Base-by-base conservation (phyloP, 2,797 vertebrate species). In the Remorina albescens region DNA sequence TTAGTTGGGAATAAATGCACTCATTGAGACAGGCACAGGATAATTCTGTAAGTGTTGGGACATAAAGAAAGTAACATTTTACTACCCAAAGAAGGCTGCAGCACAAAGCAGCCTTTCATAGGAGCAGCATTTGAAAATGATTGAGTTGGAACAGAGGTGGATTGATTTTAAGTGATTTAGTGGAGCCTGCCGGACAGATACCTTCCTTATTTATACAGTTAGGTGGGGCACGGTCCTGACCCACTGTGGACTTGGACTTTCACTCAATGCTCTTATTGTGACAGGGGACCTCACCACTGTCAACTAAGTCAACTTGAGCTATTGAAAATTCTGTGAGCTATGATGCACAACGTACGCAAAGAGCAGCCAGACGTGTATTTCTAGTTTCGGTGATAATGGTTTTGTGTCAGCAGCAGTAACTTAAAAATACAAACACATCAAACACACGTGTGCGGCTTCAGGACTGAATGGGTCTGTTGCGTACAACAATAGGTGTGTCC, bases 61-160 rank as follows among this genome's bases (percentile, higher is more conserved):
- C 90, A 80, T 94, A 92, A 93, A 95, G 93, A 94, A 93, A 94
- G 92, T 93, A 91, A 91, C 86, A 85, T 93, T 94, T 94, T 93
- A 93, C 84, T 79, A 72, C 80, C 57, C 78, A 65, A 83, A 72
- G 80, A 70, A n/a, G 87, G 62, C 63, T 12, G 51, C 16, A 25
- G 76, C 85, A 94, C 92, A 95, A 93, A 92, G 93, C 88, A 1
- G 80, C 89, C 93, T 92, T 94, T 94, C 88, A 94, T 59, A 39
- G 71, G 56, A 30, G 85, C 81, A 67, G 67, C 86, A 80, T 88
- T 90, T 81, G 74, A 81, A 86, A 78, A 71, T 77, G 81, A 86
- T 80, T 65, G 85, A 89, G 90, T 75, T 87, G 71, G 87, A 93
- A 92, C 88, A 86, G 76, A 80, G 71, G 80, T 77, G 87, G 90